phyloP scores from a whole-genome alignment of 2,113 vertebrate species.

The Poeciliopsis prolifica region DNA sequence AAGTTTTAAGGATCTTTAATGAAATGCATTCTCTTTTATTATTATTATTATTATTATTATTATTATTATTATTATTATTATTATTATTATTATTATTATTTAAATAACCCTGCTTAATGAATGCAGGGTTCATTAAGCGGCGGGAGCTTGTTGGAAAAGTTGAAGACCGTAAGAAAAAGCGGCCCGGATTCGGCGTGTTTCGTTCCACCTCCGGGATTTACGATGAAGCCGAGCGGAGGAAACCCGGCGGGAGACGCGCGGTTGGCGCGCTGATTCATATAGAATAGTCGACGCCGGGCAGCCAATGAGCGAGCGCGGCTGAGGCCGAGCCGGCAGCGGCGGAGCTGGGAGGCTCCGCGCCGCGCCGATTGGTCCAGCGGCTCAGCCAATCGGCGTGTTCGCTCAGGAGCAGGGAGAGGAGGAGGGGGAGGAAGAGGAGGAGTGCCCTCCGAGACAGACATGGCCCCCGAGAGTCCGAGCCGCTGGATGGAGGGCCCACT shows the following conservation, averaged over 20 bases:
- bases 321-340: conserved; percentile 66
- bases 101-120: not conserved
- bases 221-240: conserved; percentile 40
- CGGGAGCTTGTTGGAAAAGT: conserved; percentile 15
- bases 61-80: too few relatives aligned
- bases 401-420: conserved; percentile 62
- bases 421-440: not conserved
- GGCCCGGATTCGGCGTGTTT: conserved; percentile 24
- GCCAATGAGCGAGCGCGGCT: conserved; percentile 77
- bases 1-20: not conserved
- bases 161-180: not conserved
- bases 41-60: too few relatives aligned
- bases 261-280: conserved; percentile 66
- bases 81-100: too few relatives aligned
- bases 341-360: conserved; percentile 46
- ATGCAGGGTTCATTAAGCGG: too few relatives aligned
- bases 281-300: conserved; percentile 60
- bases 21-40: not conserved
- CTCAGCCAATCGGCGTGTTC: conserved; percentile 74
- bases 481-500: conserved; percentile 49
- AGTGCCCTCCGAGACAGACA: conserved; percentile 35
- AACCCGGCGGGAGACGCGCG: conserved; percentile 40
- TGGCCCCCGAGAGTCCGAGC: conserved; percentile 40
- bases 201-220: conserved; percentile 40
- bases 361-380: conserved; percentile 66